phyloP scores from a whole-genome alignment of 1,140 invertebrate genomes.

The Carposina sasakii region DNA sequence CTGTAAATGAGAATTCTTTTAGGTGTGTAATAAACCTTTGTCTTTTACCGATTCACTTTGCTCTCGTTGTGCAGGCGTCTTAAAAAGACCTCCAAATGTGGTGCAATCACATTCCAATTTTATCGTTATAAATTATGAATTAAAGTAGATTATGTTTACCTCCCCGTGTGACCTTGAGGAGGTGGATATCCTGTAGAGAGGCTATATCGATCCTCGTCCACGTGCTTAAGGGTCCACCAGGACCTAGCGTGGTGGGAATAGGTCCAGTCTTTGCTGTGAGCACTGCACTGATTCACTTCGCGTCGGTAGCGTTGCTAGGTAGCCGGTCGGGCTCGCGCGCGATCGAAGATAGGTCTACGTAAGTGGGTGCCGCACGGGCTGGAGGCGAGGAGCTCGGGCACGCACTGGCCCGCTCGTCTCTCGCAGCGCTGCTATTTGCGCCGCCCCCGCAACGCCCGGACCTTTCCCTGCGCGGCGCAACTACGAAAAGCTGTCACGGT shows the following conservation, averaged over 20 bases:
- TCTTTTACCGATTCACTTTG: too few relatives aligned
- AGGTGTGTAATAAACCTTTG: too few relatives aligned
- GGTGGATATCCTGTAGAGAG: slow-evolving; percentile 28
- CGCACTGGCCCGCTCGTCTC: slow-evolving; percentile 37
- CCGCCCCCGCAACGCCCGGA: slow-evolving; percentile 46
- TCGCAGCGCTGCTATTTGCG: slow-evolving; percentile 61
- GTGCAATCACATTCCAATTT: not conserved
- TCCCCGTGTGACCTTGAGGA: slow-evolving; percentile 49
- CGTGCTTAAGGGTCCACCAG: slow-evolving; percentile 26
- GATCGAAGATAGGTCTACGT: not conserved
- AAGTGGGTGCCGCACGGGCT: slow-evolving; percentile 9
- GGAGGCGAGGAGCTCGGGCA: slow-evolving; percentile 27
- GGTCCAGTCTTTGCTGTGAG: not conserved
- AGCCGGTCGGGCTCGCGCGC: not conserved
- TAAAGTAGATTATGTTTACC: slow-evolving; percentile 53
- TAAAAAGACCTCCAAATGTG: too few relatives aligned
- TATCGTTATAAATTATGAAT: slow-evolving; percentile 31
- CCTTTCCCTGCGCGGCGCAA: slow-evolving; percentile 64
- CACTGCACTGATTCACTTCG: too few relatives aligned
- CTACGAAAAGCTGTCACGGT: slow-evolving; percentile 35
- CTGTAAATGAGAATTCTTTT: too few relatives aligned
- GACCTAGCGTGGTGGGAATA: slow-evolving; percentile 16
- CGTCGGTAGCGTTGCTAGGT: slow-evolving; percentile 22
- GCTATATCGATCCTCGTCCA: slow-evolving; percentile 33
- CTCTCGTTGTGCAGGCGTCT: too few relatives aligned